Evolutionary conservation across 2,797 vertebrate genomes (phyloP).

Genomic region (Notolabrus celidotus): DNA sequence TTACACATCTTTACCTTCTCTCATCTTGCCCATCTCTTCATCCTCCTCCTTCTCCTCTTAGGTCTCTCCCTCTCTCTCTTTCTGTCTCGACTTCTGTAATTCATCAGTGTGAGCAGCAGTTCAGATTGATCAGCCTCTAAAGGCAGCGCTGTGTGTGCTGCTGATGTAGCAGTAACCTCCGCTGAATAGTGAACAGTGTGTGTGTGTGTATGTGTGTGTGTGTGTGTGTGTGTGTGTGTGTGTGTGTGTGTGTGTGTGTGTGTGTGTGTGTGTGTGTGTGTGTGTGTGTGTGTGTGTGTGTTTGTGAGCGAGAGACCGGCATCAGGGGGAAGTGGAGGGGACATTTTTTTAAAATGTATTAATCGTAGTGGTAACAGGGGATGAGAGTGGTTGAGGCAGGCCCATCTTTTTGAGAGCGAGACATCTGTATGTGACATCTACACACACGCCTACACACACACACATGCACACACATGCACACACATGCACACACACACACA

Average conservation of each 20-base stretch:
- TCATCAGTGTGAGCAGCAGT: constrained; percentile 80
- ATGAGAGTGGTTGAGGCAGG: constrained; percentile 78
- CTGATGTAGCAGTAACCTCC: constrained; percentile 86
- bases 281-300: constrained; percentile 46
- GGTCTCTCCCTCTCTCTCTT: constrained; percentile 30
- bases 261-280: constrained; percentile 52
- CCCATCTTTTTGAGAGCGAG: constrained; percentile 71
- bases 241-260: constrained; percentile 55
- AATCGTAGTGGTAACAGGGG: constrained; percentile 81
- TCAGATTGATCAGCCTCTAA: constrained; percentile 88
- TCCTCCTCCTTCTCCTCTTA: constrained; percentile 20
- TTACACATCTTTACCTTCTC: constrained; percentile 33
- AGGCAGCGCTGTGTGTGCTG: constrained; percentile 80
- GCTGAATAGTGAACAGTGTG: constrained; percentile 80
- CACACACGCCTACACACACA: constrained; percentile 20
- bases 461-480: constrained; percentile 25
- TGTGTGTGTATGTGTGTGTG: constrained; percentile 49
- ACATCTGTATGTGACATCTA: constrained; percentile 57
- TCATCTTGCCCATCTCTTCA: constrained; percentile 16
- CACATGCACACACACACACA: constrained; percentile 45
- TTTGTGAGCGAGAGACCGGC: constrained; percentile 47
- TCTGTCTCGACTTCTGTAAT: constrained; percentile 75
- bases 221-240: constrained; percentile 47
- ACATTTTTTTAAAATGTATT: constrained; percentile 88
- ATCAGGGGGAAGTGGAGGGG: constrained; percentile 82